phyloP scores from a whole-genome alignment of 1,140 invertebrate genomes.

The Lepidurus packardi region DNA sequence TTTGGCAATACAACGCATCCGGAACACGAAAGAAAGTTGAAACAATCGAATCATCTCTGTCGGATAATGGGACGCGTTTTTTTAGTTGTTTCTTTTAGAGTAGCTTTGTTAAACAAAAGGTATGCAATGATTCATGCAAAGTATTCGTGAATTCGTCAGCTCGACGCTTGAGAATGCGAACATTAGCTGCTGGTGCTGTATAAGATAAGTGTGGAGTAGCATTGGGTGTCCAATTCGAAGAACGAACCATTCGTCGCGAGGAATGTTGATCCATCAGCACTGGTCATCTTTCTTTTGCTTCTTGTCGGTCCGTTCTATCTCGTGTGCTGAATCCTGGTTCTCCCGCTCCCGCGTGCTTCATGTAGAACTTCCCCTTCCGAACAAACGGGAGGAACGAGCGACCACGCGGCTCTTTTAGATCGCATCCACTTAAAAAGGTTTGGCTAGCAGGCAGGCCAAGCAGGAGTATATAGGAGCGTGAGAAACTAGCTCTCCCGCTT shows the following conservation, averaged over 20 bases:
- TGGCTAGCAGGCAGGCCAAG: constrained; percentile 16
- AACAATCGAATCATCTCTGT: too few relatives aligned
- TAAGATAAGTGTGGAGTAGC: constrained; percentile 8
- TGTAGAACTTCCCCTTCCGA: constrained; percentile 4
- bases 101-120: too few relatives aligned
- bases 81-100: too few relatives aligned
- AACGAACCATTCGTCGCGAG: constrained; percentile 14
- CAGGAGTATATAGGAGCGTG: constrained; percentile 13
- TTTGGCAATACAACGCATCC: too few relatives aligned
- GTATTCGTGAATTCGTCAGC: too few relatives aligned
- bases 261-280: constrained; percentile 19
- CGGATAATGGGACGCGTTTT: too few relatives aligned
- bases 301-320: constrained; percentile 4
- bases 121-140: too few relatives aligned
- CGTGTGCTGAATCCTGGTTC: not conserved
- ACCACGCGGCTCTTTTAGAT: constrained; percentile 18
- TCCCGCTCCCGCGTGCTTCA: constrained; percentile 6
- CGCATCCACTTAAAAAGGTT: constrained; percentile 15
- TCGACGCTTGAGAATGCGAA: not conserved
- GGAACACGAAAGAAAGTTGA: too few relatives aligned
- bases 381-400: constrained; percentile 1
- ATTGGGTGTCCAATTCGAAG: constrained; percentile 8
- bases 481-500: constrained; percentile 21
- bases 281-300: constrained; percentile 1
- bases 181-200: not conserved